Evolutionary conservation across 1,140 invertebrate genomes (phyloP).

Genomic region (Sipha flava): DNA sequence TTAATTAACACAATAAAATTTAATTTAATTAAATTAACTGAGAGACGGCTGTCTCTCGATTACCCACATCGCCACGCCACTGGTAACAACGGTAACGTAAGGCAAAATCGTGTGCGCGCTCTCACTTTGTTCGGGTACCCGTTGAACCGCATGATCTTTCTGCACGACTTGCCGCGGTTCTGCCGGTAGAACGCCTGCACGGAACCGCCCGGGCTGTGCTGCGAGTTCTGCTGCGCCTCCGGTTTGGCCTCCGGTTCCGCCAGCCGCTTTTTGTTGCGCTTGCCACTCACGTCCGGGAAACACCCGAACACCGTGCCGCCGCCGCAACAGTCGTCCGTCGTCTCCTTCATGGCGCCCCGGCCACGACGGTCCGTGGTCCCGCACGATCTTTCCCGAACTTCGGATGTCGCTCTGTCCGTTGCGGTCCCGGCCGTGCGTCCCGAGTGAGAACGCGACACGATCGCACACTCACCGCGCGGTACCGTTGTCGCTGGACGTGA

Average conservation of each 20-base stretch:
- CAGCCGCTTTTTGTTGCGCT: not conserved
- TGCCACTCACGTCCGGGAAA: not conserved
- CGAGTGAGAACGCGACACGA: too few species aligned
- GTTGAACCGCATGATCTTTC: constrained; percentile 60
- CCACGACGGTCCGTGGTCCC: not conserved
- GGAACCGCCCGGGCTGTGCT: constrained; percentile 46
- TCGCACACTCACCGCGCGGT: too few species aligned
- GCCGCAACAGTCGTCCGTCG: constrained; percentile 3
- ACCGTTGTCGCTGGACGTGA: too few species aligned
- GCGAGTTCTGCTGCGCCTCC: constrained; percentile 39
- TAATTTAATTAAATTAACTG: too few species aligned
- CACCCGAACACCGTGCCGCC: not conserved
- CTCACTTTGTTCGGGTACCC: constrained; percentile 61
- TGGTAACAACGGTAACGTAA: too few species aligned
- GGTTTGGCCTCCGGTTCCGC: not conserved
- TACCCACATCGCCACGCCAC: too few species aligned
- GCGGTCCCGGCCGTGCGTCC: too few species aligned
- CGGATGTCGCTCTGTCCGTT: too few species aligned
- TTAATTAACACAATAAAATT: too few species aligned
- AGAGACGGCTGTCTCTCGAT: too few species aligned
- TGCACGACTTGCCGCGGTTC: constrained; percentile 60
- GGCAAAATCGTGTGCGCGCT: not conserved
- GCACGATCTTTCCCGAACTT: too few species aligned
- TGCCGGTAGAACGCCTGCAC: constrained; percentile 67
- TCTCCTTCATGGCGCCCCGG: not conserved